Percentiles rank a stretch among this genome's conserved stretches.
phyloP scores from a whole-genome alignment of 2,888 invertebrate species.

The Serrognathus titanus region DNA sequence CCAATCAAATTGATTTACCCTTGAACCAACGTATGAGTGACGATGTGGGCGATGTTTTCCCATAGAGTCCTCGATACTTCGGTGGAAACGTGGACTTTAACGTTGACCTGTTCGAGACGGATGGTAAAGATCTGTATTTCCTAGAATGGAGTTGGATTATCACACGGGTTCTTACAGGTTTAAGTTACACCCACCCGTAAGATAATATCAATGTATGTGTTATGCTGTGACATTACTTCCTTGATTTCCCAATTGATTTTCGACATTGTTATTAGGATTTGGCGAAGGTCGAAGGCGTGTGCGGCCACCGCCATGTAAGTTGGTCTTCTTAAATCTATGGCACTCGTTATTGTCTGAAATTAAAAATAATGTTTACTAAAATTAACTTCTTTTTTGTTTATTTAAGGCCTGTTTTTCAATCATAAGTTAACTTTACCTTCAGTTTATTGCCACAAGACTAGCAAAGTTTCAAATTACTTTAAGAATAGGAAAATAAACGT shows the following conservation, averaged over 20 bases:
- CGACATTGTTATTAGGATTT: conserved; percentile 79
- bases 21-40: conserved; percentile 87
- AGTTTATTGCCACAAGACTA: too few species aligned
- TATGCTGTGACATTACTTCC: conserved; percentile 93
- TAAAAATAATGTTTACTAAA: too few species aligned
- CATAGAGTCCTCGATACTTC: conserved; percentile 73
- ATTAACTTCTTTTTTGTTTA: too few species aligned
- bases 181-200: conserved; percentile 52
- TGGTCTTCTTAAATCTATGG: conserved; percentile 73
- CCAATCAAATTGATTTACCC: conserved; percentile 56
- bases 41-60: conserved; percentile 82
- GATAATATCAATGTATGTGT: conserved; percentile 78
- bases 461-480: too few species aligned
- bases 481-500: too few species aligned
- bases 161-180: not conserved
- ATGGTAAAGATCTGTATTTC: conserved; percentile 75
- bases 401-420: too few species aligned
- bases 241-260: conserved; percentile 94
- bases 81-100: conserved; percentile 66
- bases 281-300: conserved; percentile 72
- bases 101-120: conserved; percentile 69
- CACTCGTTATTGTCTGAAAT: conserved; percentile 69
- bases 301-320: conserved; percentile 85
- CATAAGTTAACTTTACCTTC: too few species aligned
- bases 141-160: conserved; percentile 37